Conservation (phyloP, 2,113 vertebrate genomes). For the Perca flavescens region DNA sequence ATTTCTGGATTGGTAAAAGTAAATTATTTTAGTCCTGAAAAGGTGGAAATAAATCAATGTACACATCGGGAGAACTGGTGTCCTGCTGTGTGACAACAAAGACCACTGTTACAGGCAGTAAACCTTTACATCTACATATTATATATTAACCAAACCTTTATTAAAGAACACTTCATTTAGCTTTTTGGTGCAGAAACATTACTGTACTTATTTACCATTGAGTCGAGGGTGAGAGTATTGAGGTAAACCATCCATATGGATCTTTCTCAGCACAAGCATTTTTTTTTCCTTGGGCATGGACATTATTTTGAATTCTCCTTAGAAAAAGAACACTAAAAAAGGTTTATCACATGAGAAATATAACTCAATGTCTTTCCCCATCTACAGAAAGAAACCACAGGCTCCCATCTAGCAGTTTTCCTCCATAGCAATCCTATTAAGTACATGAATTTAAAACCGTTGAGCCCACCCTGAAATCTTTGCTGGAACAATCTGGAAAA, state of each 20-base stretch:
- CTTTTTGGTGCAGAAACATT: constrained; percentile 75
- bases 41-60: constrained; percentile 12
- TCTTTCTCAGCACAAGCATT: constrained; percentile 25
- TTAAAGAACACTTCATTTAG: constrained; percentile 43
- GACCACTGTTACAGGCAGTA: constrained; percentile 23
- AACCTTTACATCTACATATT: constrained; percentile 29
- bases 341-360: constrained; percentile 23
- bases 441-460: constrained; percentile 54
- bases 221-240: constrained; percentile 49
- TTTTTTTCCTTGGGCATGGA: constrained; percentile 9
- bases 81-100: constrained; percentile 15
- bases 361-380: background rate
- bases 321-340: constrained; percentile 29
- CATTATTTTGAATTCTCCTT: constrained; percentile 24
- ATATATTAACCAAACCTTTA: constrained; percentile 43
- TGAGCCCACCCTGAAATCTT: constrained; percentile 34
- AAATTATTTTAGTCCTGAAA: constrained; percentile 18
- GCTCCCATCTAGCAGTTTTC: constrained; percentile 17
- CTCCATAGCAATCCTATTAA: constrained; percentile 17
- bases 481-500: constrained; percentile 40
- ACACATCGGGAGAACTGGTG: constrained; percentile 10
- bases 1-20: constrained; percentile 7
- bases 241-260: constrained; percentile 59
- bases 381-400: constrained; percentile 17
- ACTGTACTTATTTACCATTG: constrained; percentile 55